These are phyloP conservation scores for Minunthozetes semirufus DNA, from an alignment of 2,888 invertebrate species.

Conservation along the genomic window DNA sequence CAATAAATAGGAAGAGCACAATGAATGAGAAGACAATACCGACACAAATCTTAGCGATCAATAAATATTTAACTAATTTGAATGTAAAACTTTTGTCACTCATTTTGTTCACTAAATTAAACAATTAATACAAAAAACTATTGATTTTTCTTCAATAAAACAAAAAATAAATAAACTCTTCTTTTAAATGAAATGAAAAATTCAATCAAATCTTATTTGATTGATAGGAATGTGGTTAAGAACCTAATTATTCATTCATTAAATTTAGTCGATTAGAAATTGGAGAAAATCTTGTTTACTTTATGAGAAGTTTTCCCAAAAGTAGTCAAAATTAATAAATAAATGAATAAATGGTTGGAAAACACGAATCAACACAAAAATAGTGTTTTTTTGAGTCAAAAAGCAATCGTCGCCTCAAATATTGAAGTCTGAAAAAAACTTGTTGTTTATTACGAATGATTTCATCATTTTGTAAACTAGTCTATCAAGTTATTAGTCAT, in stretches of 20 bases:
- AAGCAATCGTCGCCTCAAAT: neutral
- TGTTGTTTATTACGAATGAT: constrained; percentile 9
- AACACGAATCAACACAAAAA: neutral
- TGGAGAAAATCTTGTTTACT: too few relatives aligned
- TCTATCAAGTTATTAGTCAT: constrained; percentile 20
- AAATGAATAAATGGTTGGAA: neutral
- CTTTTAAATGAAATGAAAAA: neutral
- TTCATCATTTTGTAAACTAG: neutral
- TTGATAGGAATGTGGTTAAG: too few relatives aligned
- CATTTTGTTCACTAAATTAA: neutral
- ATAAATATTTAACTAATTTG: constrained; percentile 14
- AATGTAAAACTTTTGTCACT: constrained; percentile 20
- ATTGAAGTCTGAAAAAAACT: neutral
- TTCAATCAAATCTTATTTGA: too few relatives aligned
- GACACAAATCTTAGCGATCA: constrained; percentile 20
- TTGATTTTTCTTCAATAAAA: neutral
- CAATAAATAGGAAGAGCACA: neutral
- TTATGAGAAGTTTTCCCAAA: too few relatives aligned
- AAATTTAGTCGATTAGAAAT: too few relatives aligned
- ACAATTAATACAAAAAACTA: neutral
- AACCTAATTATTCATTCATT: too few relatives aligned
- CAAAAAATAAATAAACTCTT: neutral
- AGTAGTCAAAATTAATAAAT: too few relatives aligned
- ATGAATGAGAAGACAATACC: constrained; percentile 8
- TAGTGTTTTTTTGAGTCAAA: neutral